phyloP scores from a whole-genome alignment of 2,113 vertebrate genomes.

The Esox niger region DNA sequence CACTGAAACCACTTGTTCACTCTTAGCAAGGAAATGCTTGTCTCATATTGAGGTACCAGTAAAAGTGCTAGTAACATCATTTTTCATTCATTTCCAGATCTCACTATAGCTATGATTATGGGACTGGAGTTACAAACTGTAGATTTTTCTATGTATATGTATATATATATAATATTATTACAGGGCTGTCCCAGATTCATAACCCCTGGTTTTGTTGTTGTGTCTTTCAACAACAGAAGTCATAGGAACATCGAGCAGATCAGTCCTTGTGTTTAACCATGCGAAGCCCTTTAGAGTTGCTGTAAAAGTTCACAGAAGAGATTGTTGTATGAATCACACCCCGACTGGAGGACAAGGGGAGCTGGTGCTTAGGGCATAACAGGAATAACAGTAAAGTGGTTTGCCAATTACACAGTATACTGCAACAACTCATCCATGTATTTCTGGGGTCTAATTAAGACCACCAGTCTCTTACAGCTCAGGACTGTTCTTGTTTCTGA shows the following conservation, averaged over 20 bases:
- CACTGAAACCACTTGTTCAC: conserved; percentile 67
- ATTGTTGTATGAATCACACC: conserved; percentile 63
- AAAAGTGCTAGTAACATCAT: conserved; percentile 67
- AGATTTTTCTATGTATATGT: conserved; percentile 65
- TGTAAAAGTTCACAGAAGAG: conserved; percentile 67
- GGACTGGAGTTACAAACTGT: conserved; percentile 71
- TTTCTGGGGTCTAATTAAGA: conserved; percentile 46
- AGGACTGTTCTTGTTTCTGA: conserved; percentile 48
- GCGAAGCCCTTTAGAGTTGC: conserved; percentile 77
- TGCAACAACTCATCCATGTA: conserved; percentile 6
- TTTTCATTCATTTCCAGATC: conserved; percentile 59
- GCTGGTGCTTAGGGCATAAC: conserved; percentile 42
- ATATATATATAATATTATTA: conserved; percentile 77
- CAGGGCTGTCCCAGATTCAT: conserved; percentile 61
- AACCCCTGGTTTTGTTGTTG: conserved; percentile 41
- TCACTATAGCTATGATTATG: conserved; percentile 71
- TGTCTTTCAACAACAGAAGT: conserved; percentile 53
- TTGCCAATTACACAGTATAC: conserved; percentile 12
- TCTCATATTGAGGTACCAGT: conserved; percentile 63
- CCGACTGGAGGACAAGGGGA: conserved; percentile 29
- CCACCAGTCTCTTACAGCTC: conserved; percentile 58
- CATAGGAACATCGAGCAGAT: conserved; percentile 38
- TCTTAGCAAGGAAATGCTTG: conserved; percentile 59
- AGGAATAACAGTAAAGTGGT: conserved; percentile 44
- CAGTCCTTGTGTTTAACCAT: conserved; percentile 56